Conservation (phyloP, 35 echinoderm and acorn worm species). For the Acanthaster planci region DNA sequence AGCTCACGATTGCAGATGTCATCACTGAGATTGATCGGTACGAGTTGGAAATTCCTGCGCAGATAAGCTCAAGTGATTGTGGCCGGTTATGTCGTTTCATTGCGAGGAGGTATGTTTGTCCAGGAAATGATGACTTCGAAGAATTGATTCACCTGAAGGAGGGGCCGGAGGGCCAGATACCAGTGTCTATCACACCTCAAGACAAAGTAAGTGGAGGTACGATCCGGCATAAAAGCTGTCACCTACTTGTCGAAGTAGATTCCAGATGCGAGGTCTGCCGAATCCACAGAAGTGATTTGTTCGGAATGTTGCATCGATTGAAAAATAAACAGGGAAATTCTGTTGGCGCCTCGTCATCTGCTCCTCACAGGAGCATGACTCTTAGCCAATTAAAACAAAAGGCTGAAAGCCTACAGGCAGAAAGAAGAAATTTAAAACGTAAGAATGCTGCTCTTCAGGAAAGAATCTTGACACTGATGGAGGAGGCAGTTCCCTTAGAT, state of each 20-base stretch:
- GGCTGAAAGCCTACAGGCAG: neutral
- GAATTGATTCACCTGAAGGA: neutral
- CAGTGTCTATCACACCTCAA: neutral
- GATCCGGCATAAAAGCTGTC: neutral
- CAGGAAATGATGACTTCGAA: neutral
- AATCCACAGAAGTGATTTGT: neutral
- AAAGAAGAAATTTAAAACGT: neutral
- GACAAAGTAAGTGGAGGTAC: neutral
- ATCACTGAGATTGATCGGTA: neutral
- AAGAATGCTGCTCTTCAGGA: neutral
- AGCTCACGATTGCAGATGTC: neutral
- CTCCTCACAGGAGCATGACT: neutral
- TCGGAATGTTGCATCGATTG: neutral
- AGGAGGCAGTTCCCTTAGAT: neutral
- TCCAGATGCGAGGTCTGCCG: neutral
- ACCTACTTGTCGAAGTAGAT: neutral
- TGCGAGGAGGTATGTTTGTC: neutral
- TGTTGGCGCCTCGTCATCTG: neutral
- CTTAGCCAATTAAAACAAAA: neutral
- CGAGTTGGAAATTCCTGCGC: neutral
- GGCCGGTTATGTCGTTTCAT: neutral
- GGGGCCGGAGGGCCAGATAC: neutral
- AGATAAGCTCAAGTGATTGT: neutral
- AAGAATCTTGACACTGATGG: neutral
- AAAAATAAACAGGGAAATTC: neutral